Evolutionary conservation across 2,113 vertebrate genomes (phyloP).

Genomic region (Circaetus cinerascens): DNA sequence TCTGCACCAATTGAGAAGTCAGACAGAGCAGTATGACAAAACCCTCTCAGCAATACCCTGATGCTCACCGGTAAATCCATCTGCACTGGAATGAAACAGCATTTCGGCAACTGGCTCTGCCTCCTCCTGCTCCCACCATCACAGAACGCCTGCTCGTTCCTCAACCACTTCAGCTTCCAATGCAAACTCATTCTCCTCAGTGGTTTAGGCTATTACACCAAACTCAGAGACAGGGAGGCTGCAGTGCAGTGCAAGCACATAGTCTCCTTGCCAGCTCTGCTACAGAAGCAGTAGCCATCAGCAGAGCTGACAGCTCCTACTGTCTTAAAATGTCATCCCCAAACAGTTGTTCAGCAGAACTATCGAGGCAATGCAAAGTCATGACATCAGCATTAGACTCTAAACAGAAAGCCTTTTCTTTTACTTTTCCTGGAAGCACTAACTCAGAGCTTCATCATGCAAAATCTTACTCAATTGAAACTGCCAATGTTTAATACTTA

Average conservation of each 20-base stretch:
- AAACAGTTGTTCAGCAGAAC: not conserved
- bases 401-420: not conserved
- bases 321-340: not conserved
- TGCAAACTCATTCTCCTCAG: not conserved
- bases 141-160: fast-evolving
- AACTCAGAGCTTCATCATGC: not conserved
- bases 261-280: not conserved
- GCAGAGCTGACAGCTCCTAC: not conserved
- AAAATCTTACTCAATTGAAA: not conserved
- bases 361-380: not conserved
- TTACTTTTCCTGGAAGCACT: not conserved
- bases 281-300: not conserved
- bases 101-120: not conserved
- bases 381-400: not conserved
- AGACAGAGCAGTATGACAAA: not conserved
- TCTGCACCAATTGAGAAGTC: not conserved
- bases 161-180: not conserved
- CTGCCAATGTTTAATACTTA: not conserved
- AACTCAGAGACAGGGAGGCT: not conserved
- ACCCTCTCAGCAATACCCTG: not conserved
- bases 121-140: not conserved
- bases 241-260: not conserved
- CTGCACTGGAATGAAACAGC: not conserved
- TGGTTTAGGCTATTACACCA: not conserved
- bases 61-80: not conserved